Evolutionary conservation across 2,113 vertebrate genomes (phyloP).

Genomic region (Chloebia gouldiae): DNA sequence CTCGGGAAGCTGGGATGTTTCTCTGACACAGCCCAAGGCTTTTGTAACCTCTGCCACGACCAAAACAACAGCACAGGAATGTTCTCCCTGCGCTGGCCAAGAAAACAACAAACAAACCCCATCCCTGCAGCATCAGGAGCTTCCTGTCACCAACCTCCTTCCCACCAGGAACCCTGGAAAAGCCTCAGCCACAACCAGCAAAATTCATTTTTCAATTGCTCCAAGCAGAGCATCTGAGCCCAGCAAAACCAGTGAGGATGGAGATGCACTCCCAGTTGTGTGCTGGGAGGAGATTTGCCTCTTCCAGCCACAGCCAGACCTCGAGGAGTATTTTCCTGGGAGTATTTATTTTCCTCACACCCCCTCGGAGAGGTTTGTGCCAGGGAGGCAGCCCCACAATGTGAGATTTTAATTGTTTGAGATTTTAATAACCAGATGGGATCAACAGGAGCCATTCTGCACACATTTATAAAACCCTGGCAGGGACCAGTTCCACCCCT

Average conservation of each 20-base stretch:
- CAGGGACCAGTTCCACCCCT: not conserved
- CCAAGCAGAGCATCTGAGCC: not conserved
- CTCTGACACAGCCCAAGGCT: not conserved
- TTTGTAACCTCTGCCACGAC: not conserved
- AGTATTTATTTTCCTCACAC: not conserved
- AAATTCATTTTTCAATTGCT: not conserved
- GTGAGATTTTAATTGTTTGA: not conserved
- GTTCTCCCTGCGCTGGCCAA: not conserved
- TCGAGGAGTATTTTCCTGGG: not conserved
- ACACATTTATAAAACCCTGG: not conserved
- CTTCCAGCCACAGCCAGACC: not conserved
- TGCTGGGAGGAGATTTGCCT: not conserved
- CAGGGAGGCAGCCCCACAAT: not conserved
- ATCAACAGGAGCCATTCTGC: not conserved
- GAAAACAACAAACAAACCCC: not conserved
- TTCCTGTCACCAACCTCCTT: not conserved
- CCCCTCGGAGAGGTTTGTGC: not conserved
- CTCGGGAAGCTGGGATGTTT: not conserved
- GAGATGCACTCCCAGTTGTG: rapidly evolving
- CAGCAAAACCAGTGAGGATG: not conserved
- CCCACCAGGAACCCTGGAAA: not conserved
- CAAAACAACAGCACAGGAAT: not conserved
- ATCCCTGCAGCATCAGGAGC: not conserved
- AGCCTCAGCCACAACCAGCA: not conserved
- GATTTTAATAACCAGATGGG: not conserved